These are phyloP conservation scores for Apis cerana DNA, from an alignment of 1,140 invertebrate species.

Conservation along the genomic window DNA sequence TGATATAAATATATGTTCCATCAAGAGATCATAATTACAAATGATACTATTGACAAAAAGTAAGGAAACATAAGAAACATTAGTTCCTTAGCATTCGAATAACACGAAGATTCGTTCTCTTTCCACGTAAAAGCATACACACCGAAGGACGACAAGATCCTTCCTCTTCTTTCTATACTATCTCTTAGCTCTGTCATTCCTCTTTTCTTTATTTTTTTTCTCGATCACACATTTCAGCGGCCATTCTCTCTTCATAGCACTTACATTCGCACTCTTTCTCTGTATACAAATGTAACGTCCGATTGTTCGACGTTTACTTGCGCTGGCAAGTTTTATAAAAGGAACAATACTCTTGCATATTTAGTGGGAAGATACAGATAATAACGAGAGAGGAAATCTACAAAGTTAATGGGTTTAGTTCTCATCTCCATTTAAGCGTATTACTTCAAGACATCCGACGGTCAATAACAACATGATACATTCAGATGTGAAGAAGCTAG, in stretches of 20 bases:
- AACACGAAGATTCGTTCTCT: constrained; percentile 41
- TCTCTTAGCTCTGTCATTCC: background rate
- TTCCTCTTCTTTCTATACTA: background rate
- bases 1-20: constrained; percentile 10
- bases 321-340: constrained; percentile 56
- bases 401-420: constrained; percentile 40
- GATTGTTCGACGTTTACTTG: constrained; percentile 49
- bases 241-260: background rate
- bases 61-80: constrained; percentile 27
- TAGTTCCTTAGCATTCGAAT: constrained; percentile 16
- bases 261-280: constrained; percentile 9
- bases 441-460: constrained; percentile 54
- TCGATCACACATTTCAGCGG: background rate
- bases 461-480: constrained; percentile 20
- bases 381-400: constrained; percentile 40
- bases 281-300: constrained; percentile 40
- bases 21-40: constrained; percentile 41
- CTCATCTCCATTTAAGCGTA: constrained; percentile 57
- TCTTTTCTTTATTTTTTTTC: background rate
- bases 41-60: constrained; percentile 16
- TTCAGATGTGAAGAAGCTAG: constrained; percentile 23
- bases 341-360: constrained; percentile 56
- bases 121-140: constrained; percentile 25
- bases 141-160: background rate
- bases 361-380: constrained; percentile 54